A percentile compares a stretch with the other conserved stretches of the same genome.
Evolutionary conservation across 2,113 vertebrate species (phyloP).

Genomic region (Epinephelus fuscoguttatus): DNA sequence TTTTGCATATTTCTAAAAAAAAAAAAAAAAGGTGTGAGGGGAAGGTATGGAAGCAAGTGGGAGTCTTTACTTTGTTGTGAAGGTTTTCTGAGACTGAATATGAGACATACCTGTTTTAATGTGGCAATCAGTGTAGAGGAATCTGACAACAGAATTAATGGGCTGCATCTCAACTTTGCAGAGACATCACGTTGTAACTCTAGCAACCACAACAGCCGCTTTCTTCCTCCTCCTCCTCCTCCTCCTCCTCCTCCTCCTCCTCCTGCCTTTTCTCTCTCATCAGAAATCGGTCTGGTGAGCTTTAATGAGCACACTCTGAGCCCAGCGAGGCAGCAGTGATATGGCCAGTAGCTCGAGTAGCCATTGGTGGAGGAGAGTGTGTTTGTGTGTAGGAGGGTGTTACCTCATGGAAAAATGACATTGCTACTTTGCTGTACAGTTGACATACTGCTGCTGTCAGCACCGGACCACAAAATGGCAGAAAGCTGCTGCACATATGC

Average conservation of each 20-base stretch:
- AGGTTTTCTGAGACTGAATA: neutral
- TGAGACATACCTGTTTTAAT: neutral
- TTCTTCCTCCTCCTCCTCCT: slow-evolving; percentile 13
- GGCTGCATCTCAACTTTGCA: neutral
- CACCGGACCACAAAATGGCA: neutral
- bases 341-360: slow-evolving; percentile 50
- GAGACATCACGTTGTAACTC: slow-evolving; percentile 19
- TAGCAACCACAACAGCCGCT: slow-evolving; percentile 42
- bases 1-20: neutral
- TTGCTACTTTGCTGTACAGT: slow-evolving; percentile 43
- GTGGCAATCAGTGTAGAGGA: neutral
- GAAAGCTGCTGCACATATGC: neutral
- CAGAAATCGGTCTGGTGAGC: slow-evolving; percentile 49
- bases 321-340: slow-evolving; percentile 62
- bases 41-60: neutral
- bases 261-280: slow-evolving; percentile 26
- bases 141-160: neutral
- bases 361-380: slow-evolving; percentile 26
- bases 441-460: slow-evolving; percentile 53
- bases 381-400: slow-evolving; percentile 30
- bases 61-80: neutral
- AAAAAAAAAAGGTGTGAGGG: neutral
- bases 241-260: slow-evolving; percentile 10
- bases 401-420: slow-evolving; percentile 51
- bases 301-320: slow-evolving; percentile 63